Evolutionary conservation across 2,888 invertebrate genomes (phyloP).

Genomic region (Lepidonotus clava): DNA sequence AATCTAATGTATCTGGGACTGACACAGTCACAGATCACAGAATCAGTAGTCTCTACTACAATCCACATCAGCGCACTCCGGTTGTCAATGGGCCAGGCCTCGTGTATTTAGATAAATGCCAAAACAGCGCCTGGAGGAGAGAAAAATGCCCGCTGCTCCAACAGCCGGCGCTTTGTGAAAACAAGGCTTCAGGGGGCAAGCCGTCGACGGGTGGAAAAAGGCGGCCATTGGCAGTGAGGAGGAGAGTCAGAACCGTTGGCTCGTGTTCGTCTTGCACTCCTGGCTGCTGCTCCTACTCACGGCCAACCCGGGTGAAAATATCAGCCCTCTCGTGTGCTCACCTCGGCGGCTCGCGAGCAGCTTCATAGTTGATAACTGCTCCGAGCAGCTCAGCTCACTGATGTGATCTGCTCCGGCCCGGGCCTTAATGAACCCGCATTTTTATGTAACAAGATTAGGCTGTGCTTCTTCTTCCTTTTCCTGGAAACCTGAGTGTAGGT

Average conservation of each 20-base stretch:
- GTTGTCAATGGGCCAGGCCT: slow-evolving; percentile 3
- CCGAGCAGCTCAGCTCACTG: not conserved
- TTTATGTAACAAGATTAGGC: not conserved
- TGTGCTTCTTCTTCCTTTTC: no score
- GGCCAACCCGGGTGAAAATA: no score
- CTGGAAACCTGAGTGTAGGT: no score
- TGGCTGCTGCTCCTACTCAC: no score
- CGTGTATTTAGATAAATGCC: not conserved
- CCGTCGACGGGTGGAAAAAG: not conserved
- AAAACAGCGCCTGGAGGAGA: not conserved
- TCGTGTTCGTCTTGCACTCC: no score
- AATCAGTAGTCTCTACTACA: no score
- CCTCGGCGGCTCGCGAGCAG: not conserved
- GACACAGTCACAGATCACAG: no score
- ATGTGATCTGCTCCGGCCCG: not conserved
- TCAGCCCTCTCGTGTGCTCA: no score
- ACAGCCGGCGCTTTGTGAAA: slow-evolving; percentile 8
- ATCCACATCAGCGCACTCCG: not conserved
- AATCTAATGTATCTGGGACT: no score
- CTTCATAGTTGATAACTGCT: not conserved
- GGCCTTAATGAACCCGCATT: not conserved
- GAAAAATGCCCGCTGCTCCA: not conserved
- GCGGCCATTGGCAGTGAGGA: not conserved
- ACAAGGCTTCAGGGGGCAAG: not conserved
- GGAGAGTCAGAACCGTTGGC: not conserved